A percentile compares a stretch with the other conserved stretches of the same genome.
phyloP scores from a whole-genome alignment of 2,888 invertebrate genomes.

The Patella pellucida region DNA sequence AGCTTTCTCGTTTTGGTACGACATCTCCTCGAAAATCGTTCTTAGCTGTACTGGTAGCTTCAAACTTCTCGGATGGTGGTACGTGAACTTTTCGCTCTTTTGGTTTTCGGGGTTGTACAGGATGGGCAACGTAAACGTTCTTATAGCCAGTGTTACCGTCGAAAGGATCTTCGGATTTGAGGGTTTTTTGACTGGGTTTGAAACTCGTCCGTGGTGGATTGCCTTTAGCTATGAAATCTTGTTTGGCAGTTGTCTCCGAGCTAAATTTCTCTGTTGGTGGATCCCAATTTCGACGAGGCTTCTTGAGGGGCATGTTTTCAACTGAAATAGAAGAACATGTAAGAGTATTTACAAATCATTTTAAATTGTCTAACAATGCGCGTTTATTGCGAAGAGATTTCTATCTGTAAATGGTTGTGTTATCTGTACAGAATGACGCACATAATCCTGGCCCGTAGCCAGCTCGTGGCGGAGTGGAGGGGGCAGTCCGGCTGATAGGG shows the following conservation, averaged over 20 bases:
- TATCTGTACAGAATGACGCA: too few species aligned
- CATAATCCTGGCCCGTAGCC: too few species aligned
- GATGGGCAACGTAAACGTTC: slow-evolving; percentile 32
- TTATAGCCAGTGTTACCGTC: slow-evolving; percentile 14
- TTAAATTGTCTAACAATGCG: background rate
- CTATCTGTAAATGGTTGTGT: too few species aligned
- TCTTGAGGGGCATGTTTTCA: background rate
- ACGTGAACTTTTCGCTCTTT: slow-evolving; percentile 31
- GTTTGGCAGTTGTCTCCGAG: slow-evolving; percentile 62
- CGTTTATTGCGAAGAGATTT: too few species aligned
- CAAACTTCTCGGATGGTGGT: slow-evolving; percentile 54
- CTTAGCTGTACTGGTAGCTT: slow-evolving; percentile 54
- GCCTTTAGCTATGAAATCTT: slow-evolving; percentile 53
- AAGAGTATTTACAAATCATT: background rate
- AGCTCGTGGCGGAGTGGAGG: too few species aligned
- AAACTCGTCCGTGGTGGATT: background rate
- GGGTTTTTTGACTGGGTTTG: background rate
- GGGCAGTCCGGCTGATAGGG: too few species aligned
- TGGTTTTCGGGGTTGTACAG: slow-evolving; percentile 18
- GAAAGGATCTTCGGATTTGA: background rate
- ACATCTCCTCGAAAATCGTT: slow-evolving; percentile 48
- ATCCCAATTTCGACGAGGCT: slow-evolving; percentile 4
- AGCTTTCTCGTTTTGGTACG: slow-evolving; percentile 37
- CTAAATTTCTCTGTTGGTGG: slow-evolving; percentile 48
- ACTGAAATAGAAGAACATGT: background rate